Evolutionary conservation across 1,140 invertebrate genomes (phyloP), one percentile per base, ranked within the genome.

Genomic region (Drosophila nigrodunni): DNA sequence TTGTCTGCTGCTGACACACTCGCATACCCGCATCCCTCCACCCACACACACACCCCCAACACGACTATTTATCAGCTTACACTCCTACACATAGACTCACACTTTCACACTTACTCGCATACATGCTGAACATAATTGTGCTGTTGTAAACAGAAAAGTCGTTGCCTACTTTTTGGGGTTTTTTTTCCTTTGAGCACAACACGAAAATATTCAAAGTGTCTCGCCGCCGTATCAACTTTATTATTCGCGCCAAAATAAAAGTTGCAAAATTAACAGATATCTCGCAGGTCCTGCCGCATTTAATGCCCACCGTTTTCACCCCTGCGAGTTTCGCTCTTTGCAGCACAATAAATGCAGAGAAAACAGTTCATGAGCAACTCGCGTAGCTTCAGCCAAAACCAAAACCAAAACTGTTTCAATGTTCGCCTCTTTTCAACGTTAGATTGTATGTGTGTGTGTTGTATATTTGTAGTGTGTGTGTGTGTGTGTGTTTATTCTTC

Each of bases 181-280:
- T 25, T 15, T 15, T 43, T 61, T 15, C 39, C 55, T 41, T 49
- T 67, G 37, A 18, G 39, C 54, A 43, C 46, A 60, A 73, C 39
- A 59, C 30, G 69, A 60, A 79, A 74, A 67, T 71, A 80, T 78
- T 67, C 65, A 82, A 82, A 85, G 81, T 70, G 72, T 74, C 72
- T 57, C 50, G 66, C 80, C 66, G 58, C 67, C 65, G 54, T 83
- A 80, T 80, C 83, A 87, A 88, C 83, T 88, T 87, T 88, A 83
- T 83, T 88, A 88, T 80, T 69, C 80, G 77, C 54, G 66, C 69
- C 77, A 76, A 80, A 87, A 76, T 78, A 87, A 57, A 87, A 88
- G 77, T 88, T 82, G 77, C 83, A 59, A 83, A 88, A 89, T 86
- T 82, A 88, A 79, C 79, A 75, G 59, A 61, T 66, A 64, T 39